Evolutionary conservation across 2,888 invertebrate species (phyloP).

Genomic region (Noctua fimbriata): DNA sequence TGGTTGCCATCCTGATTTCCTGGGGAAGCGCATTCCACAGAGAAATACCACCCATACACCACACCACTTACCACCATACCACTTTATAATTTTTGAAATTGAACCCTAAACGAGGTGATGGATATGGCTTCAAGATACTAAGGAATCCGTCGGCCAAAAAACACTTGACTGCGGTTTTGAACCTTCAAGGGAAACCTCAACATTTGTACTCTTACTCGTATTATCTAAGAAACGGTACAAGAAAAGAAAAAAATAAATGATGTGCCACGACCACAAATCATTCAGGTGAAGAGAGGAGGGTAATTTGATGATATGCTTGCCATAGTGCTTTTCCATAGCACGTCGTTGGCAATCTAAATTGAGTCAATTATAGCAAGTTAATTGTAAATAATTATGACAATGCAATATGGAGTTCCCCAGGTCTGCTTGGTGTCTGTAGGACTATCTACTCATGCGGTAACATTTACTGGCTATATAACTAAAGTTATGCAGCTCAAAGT

Average conservation of each 20-base stretch:
- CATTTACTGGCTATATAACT: constrained; percentile 22
- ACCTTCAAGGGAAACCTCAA: neutral
- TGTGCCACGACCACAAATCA: no score
- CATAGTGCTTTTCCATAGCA: no score
- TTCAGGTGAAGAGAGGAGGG: no score
- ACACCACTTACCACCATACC: no score
- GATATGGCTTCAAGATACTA: constrained; percentile 38
- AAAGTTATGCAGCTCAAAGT: constrained; percentile 30
- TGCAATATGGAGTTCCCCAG: neutral
- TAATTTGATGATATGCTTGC: no score
- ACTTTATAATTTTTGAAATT: constrained; percentile 6
- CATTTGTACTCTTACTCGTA: neutral
- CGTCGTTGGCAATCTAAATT: no score
- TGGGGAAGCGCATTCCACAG: no score
- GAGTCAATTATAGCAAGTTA: no score
- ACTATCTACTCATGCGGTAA: constrained; percentile 29
- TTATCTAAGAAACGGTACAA: neutral
- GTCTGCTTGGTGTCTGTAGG: neutral
- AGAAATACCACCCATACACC: no score
- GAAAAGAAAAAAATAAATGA: neutral
- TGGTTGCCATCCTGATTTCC: no score
- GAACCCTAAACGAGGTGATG: neutral
- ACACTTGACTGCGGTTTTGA: neutral
- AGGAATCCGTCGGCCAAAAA: neutral
- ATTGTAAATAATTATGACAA: neutral